Percentiles rank a stretch among this genome's conserved stretches.
phyloP scores from a whole-genome alignment of 2,797 vertebrate species.

The Scyliorhinus canicula region DNA sequence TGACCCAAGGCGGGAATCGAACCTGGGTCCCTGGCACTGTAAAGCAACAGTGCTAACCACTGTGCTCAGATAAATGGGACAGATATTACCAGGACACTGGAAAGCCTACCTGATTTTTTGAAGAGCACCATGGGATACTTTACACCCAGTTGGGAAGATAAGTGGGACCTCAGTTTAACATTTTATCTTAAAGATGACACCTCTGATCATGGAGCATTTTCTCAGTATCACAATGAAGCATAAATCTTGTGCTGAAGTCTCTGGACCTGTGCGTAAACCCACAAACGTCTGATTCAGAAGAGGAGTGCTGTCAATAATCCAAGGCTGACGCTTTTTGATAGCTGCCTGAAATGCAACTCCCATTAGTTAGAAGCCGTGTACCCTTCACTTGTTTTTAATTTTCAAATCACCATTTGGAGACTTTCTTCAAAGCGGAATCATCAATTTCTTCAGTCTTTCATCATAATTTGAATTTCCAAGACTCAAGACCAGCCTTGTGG shows the following conservation, averaged over 20 bases:
- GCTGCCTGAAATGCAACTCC: background rate
- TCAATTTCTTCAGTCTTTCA: background rate
- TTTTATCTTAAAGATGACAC: background rate
- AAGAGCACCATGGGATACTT: background rate
- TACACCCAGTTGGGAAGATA: background rate
- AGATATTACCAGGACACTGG: background rate
- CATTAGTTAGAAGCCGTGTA: background rate
- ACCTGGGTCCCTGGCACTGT: too few relatives aligned
- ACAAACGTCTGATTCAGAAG: background rate
- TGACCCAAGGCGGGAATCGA: too few relatives aligned
- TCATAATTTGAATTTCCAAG: background rate
- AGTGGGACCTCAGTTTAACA: background rate
- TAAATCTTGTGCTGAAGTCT: background rate
- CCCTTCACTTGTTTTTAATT: background rate
- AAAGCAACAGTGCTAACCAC: too few relatives aligned
- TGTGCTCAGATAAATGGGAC: background rate
- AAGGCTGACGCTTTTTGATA: background rate
- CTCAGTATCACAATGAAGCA: background rate
- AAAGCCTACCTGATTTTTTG: background rate
- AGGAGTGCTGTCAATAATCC: too few relatives aligned
- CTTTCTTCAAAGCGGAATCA: background rate
- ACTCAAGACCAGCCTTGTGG: background rate
- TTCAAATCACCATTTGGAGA: background rate
- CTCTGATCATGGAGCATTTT: background rate
- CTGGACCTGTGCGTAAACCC: background rate